Conservation (phyloP, 2,888 invertebrate species). For the Philereme vetulata region DNA sequence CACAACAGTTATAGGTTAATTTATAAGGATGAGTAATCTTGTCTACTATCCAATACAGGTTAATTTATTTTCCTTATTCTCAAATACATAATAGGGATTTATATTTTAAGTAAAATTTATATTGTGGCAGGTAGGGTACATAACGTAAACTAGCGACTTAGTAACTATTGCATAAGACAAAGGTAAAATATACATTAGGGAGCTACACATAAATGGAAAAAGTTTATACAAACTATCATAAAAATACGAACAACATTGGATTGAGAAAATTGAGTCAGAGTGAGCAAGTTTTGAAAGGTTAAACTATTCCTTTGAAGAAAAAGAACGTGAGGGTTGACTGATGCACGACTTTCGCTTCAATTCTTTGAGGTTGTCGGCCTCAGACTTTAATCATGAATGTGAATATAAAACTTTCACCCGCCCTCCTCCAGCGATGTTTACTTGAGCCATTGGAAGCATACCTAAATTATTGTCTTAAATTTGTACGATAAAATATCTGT, state of each 20-base stretch:
- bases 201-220: conserved; percentile 15
- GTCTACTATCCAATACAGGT: conserved; percentile 27
- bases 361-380: conserved; percentile 58
- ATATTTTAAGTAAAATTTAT: conserved; percentile 8
- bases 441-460: too few relatives aligned
- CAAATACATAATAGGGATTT: conserved; percentile 16
- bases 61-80: conserved; percentile 24
- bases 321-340: conserved; percentile 12
- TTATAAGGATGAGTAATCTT: conserved; percentile 32
- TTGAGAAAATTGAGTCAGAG: conserved; percentile 11
- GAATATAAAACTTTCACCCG: conserved; percentile 40
- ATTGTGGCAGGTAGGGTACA: conserved; percentile 19
- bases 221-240: conserved; percentile 17
- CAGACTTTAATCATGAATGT: conserved; percentile 49
- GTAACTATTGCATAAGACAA: conserved; percentile 7
- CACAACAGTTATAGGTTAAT: conserved; percentile 64
- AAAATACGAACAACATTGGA: conserved; percentile 7
- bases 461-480: too few relatives aligned
- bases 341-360: conserved; percentile 42
- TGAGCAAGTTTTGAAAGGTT: conserved; percentile 10
- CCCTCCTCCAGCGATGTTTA: too few relatives aligned
- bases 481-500: too few relatives aligned
- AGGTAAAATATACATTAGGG: conserved; percentile 14
- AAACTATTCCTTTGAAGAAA: conserved; percentile 14
- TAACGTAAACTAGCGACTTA: conserved; percentile 8